Evolutionary conservation across 2,797 vertebrate species (phyloP).

Genomic region (Periparus ater): DNA sequence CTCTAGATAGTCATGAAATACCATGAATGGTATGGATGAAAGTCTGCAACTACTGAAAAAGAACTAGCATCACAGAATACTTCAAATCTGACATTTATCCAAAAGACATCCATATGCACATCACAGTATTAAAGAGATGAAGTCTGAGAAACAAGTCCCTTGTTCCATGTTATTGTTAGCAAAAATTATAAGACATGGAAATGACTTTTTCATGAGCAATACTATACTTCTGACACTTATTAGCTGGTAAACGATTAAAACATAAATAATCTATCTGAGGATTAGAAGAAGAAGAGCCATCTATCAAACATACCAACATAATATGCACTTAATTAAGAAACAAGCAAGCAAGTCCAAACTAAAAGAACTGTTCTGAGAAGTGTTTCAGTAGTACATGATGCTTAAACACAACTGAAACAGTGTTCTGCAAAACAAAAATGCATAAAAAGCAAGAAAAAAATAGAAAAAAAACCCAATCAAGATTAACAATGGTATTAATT

Average conservation of each 20-base stretch:
- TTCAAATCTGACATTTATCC: not conserved
- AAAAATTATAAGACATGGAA: not conserved
- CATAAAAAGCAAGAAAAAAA: not conserved
- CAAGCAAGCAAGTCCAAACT: not conserved
- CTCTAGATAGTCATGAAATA: not conserved
- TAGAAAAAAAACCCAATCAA: not conserved
- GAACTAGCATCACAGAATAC: not conserved
- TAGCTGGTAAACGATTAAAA: not conserved
- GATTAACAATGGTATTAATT: no score
- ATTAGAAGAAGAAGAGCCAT: not conserved
- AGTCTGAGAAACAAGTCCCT: not conserved
- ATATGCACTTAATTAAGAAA: not conserved
- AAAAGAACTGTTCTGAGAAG: not conserved
- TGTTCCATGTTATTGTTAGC: not conserved
- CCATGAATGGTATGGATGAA: not conserved
- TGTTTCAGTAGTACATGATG: not conserved
- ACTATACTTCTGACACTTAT: not conserved
- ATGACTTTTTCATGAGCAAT: not conserved
- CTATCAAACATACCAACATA: not conserved
- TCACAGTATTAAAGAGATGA: not conserved
- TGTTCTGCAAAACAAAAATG: not conserved
- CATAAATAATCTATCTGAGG: not conserved
- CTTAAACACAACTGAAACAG: not conserved
- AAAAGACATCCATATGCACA: not conserved
- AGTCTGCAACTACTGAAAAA: not conserved